A percentile compares a stretch with the other conserved stretches of the same genome.
Conservation (phyloP, 2,888 invertebrate genomes). For the Meteorus colon region DNA sequence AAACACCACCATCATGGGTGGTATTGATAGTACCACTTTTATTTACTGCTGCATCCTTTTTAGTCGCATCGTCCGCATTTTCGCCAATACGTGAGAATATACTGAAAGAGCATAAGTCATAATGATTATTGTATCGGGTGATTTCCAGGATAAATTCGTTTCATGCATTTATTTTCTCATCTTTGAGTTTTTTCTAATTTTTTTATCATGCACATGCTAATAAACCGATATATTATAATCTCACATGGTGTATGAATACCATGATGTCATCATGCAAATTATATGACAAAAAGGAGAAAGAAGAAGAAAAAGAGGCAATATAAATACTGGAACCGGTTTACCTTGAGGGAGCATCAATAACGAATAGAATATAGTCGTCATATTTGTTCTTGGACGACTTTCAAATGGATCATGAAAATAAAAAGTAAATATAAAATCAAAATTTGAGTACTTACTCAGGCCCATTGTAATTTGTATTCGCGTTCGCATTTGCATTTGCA, state of each 20-base stretch:
- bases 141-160: background rate
- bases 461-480: slow-evolving; percentile 46
- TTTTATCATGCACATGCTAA: background rate
- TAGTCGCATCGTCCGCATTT: background rate
- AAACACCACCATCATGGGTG: slow-evolving; percentile 73
- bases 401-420: background rate
- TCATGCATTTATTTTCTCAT: background rate
- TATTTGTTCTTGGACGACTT: background rate
- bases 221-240: background rate
- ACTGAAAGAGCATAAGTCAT: slow-evolving; percentile 50
- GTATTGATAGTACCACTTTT: slow-evolving; percentile 69
- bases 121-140: background rate
- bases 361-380: background rate
- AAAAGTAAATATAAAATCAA: background rate
- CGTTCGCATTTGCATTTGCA: slow-evolving; percentile 40
- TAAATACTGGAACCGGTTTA: slow-evolving; percentile 9
- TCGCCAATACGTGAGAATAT: slow-evolving; percentile 71
- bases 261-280: slow-evolving; percentile 5
- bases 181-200: background rate
- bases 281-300: background rate
- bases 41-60: slow-evolving; percentile 41
- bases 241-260: background rate
- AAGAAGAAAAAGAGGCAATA: background rate
- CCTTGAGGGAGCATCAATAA: slow-evolving; percentile 12
- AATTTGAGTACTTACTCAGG: slow-evolving; percentile 46